Base-by-base conservation (phyloP, 2,888 invertebrate species). In the Phyllotreta striolata region DNA sequence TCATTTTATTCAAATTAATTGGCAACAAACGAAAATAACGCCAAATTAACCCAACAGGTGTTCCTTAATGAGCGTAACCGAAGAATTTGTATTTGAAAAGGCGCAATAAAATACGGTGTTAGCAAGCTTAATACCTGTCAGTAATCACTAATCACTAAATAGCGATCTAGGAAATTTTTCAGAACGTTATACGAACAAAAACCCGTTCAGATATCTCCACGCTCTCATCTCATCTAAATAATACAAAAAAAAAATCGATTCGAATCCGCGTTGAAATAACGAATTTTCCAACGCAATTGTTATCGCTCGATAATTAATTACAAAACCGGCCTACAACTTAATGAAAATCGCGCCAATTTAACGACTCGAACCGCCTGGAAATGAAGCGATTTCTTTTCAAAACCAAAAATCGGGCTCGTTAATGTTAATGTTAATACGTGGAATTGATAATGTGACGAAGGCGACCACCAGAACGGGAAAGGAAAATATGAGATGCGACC, bases 361-460 rank as follows among this genome's bases (percentile, higher is more conserved):
- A 24, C 24, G 24, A 24, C 24, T 4, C 24, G 24, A 24, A 4
- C 24, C 24, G 24, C n/a, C 10, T 10, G 8, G n/a, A 49, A 49
- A 49, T 49, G 12, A 49, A 49, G 49, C 49, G 37, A 49, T 49
- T 49, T 49, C 49, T 6, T 49, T 49, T 49, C 12, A 14, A 35
- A 39, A 54, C 40, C 39, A 39, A 54, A 54, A 54, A 54, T 54
- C 54, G 6, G 14, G 39, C 40, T 54, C 40, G 38, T 39, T 54
- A 49, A 49, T 49, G 35, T 49, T 49, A 49, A 49, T 49, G 35
- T 49, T 49, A 40, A 54, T 54, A 54, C 54, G 12, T 40, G 40
- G 54, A 54, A 54, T 52, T 52, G 37, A 52, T 54, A 38, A 12
- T 52, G 54, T 39, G 54, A 54, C 40, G 38, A 40, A 54, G 39